Evolutionary conservation across 2,797 vertebrate species (phyloP).

Genomic region (Spinus pinus): DNA sequence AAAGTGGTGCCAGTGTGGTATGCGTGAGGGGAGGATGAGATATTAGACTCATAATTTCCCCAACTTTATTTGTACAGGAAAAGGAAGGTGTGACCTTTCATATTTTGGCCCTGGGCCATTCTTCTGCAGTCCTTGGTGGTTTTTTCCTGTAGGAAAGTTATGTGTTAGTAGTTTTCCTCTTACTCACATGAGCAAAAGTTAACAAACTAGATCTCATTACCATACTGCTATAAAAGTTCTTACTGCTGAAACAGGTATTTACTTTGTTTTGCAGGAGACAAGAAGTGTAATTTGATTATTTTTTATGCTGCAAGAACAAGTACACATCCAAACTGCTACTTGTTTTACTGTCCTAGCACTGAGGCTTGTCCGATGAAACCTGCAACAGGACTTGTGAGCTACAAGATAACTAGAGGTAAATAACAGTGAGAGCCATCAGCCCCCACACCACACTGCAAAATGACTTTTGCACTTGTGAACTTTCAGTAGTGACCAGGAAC

Average conservation of each 20-base stretch:
- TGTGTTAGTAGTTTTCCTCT: not conserved
- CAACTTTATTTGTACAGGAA: not conserved
- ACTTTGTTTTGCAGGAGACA: slow-evolving; percentile 74
- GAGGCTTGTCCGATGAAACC: slow-evolving; percentile 84
- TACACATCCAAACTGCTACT: slow-evolving; percentile 84
- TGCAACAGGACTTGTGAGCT: slow-evolving; percentile 75
- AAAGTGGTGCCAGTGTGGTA: not conserved
- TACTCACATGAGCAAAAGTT: not conserved
- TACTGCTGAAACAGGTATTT: not conserved
- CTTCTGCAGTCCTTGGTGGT: not conserved
- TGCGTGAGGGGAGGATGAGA: not conserved
- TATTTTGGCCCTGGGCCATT: not conserved
- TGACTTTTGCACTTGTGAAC: not conserved
- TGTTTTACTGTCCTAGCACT: slow-evolving; percentile 84
- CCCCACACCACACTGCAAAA: not conserved
- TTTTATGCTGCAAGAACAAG: slow-evolving; percentile 76
- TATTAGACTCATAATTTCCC: not conserved
- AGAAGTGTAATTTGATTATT: slow-evolving; percentile 84
- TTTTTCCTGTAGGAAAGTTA: not conserved
- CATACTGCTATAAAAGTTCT: not conserved
- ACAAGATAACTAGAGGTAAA: slow-evolving; percentile 85
- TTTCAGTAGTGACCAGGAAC: not conserved
- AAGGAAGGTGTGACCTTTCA: slow-evolving; percentile 9
- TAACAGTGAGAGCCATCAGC: not conserved
- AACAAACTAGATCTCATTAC: not conserved